Evolutionary conservation across 2,888 invertebrate genomes (phyloP), one percentile per base, ranked within the genome.

Genomic region (Lochmaea crataegi): DNA sequence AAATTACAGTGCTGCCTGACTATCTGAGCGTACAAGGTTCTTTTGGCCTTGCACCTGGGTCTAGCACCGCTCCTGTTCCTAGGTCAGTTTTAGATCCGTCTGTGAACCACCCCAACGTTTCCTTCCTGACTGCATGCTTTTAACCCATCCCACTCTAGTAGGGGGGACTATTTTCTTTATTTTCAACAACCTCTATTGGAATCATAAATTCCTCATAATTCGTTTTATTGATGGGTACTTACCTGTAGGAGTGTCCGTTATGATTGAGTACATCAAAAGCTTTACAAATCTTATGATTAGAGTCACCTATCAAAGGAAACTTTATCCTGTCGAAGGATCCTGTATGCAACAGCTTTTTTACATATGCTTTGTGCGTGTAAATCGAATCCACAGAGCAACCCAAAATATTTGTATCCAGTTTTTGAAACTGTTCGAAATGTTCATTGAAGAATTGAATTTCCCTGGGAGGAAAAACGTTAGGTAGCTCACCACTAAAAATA

Each of bases 361-460:
- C 11, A n/a, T 14, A 32, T 32, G 2, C 10, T 58, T 32, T 32
- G 9, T 58, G 58, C 5, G 58, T 32, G 10, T 58, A 58, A 12
- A 32, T n/a, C 2, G 58, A 58, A 58, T 58, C 58, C n/a, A 58
- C 58, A n/a, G 58, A 58, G 9, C 58, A 58, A 4, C 58, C 58
- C 14, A 58, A 5, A 14, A 58, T 32, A n/a, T 26, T 26, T 7
- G 32, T 32, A 32, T 58, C 14, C 12, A 58, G 5, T 58, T 58
- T 3, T 58, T 58, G 58, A n/a, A 58, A 58, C 7, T 58, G 12
- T 58, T 58, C 58, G 2, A 58, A 58, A 58, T 58, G 26, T 26
- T 58, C 14, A n/a, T 26, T 26, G 7, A 58, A 58, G 9, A n/a
- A 58, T 32, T 32, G 1, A 12, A 58, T 58, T 58, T 58, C 58